These are phyloP conservation scores for Seira musarum DNA, from an alignment of 2,888 invertebrate genomes.

Conservation along the genomic window DNA sequence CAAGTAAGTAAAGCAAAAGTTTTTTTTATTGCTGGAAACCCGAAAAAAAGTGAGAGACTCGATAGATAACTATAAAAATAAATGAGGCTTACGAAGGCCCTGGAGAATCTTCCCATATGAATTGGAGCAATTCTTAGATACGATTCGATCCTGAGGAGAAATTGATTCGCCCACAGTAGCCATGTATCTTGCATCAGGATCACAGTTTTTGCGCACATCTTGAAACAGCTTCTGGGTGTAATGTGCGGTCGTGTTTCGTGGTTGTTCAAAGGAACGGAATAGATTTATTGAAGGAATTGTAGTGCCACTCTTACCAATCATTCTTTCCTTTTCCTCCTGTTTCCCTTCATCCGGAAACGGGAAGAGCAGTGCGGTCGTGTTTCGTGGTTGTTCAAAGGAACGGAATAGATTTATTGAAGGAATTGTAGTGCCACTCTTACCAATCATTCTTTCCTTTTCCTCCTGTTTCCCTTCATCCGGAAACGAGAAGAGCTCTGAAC, in stretches of 20 bases:
- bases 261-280: not conserved
- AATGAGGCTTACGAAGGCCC: constrained; percentile 36
- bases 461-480: not conserved
- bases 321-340: not conserved
- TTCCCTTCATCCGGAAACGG: not conserved
- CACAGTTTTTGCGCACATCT: not conserved
- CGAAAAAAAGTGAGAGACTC: not conserved
- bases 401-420: not conserved
- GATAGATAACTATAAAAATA: constrained; percentile 27
- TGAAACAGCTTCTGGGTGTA: not conserved
- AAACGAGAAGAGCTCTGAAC: not conserved
- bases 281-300: not conserved
- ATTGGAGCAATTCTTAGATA: constrained; percentile 15
- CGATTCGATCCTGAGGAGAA: not conserved
- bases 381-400: not conserved
- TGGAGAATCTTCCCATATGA: constrained; percentile 5
- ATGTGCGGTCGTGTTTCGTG: not conserved
- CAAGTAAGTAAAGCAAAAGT: not conserved
- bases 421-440: not conserved
- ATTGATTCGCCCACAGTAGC: not conserved
- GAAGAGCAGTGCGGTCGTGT: not conserved
- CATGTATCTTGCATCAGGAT: not conserved
- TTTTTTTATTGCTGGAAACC: not conserved
- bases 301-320: not conserved
- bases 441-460: not conserved